Evolutionary conservation across 2,888 invertebrate species (phyloP), one percentile per base, ranked within the genome.

Genomic region (Pteria penguin): DNA sequence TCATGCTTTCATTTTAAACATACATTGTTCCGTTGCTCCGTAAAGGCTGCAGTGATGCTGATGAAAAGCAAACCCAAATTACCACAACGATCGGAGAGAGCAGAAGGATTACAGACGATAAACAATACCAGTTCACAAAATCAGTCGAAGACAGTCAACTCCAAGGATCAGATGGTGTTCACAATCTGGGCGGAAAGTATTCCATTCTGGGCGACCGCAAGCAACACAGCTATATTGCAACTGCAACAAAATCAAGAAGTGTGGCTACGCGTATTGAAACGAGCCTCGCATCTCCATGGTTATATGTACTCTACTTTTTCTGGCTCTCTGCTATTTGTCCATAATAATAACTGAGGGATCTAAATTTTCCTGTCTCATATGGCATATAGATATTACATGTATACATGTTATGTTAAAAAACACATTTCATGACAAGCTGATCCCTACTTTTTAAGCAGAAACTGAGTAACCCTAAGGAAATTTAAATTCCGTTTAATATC

Each of bases 291-390:
- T 75, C 83, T 91, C 31, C 90, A 91, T 81, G 92, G 92, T 54
- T 92, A 90, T 85, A 91, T 92, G 92, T 92, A 91, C 83, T 86
- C 91, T 33, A 89, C 90, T 18, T 92, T 91, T 81, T 90, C 90
- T 58, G 92, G 91, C 4, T 87, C 87, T 81, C 81, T 89, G 63
- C 83, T 91, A 70, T 91, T 90, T 74, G 31, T 52, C n/a, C 66
- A 76, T 29, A 54, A 66, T 1, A 14, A 45, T n/a, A n/a, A n/a
- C n/a, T n/a, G n/a, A n/a, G n/a, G n/a, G n/a, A n/a, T n/a, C n/a
- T n/a, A n/a, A n/a, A n/a, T n/a, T n/a, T n/a, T n/a, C n/a, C n/a
- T n/a, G n/a, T n/a, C n/a, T n/a, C n/a, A n/a, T n/a, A n/a, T n/a
- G n/a, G n/a, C n/a, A n/a, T n/a, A n/a, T n/a, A n/a, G n/a, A n/a